These are phyloP conservation scores for Dryadula phaetusa DNA, from an alignment of 2,888 invertebrate species.

Conservation along the genomic window DNA sequence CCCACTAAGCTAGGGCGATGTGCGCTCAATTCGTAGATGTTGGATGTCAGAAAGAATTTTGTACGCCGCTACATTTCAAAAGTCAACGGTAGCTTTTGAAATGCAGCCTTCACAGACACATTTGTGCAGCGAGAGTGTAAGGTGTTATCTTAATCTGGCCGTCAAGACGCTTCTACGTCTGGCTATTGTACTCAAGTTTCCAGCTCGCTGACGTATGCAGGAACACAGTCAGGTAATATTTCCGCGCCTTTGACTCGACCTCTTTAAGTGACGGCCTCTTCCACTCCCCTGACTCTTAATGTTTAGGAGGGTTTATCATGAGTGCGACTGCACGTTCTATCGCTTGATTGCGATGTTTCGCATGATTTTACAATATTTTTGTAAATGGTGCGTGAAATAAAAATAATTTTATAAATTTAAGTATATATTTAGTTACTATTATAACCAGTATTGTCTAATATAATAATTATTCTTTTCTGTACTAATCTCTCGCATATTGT, in stretches of 20 bases:
- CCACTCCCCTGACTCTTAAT: constrained; percentile 51
- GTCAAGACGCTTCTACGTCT: constrained; percentile 59
- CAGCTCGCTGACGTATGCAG: constrained; percentile 61
- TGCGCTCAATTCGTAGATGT: constrained; percentile 10
- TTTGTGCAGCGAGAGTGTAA: constrained; percentile 51
- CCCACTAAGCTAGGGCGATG: constrained; percentile 23
- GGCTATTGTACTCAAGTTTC: constrained; percentile 64
- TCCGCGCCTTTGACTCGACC: constrained; percentile 65
- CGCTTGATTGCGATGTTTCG: constrained; percentile 23
- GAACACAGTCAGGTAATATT: constrained; percentile 62
- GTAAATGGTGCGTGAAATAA: neutral
- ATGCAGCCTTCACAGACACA: constrained; percentile 35
- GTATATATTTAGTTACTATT: neutral
- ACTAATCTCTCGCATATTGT: too few relatives aligned
- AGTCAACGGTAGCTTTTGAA: constrained; percentile 44
- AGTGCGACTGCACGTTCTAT: constrained; percentile 18
- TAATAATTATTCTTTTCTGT: too few relatives aligned
- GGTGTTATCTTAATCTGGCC: constrained; percentile 75
- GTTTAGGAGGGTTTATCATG: constrained; percentile 38
- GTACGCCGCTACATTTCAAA: constrained; percentile 42
- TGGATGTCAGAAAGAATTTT: constrained; percentile 39
- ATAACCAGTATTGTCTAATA: too few relatives aligned
- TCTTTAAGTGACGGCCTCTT: constrained; percentile 52
- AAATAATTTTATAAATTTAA: too few relatives aligned
- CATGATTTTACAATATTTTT: neutral